Evolutionary conservation across 64 coral and sea anemone genomes (phyloP), one percentile per base, ranked within the genome.

Genomic region (Dendronephthya gigantea): DNA sequence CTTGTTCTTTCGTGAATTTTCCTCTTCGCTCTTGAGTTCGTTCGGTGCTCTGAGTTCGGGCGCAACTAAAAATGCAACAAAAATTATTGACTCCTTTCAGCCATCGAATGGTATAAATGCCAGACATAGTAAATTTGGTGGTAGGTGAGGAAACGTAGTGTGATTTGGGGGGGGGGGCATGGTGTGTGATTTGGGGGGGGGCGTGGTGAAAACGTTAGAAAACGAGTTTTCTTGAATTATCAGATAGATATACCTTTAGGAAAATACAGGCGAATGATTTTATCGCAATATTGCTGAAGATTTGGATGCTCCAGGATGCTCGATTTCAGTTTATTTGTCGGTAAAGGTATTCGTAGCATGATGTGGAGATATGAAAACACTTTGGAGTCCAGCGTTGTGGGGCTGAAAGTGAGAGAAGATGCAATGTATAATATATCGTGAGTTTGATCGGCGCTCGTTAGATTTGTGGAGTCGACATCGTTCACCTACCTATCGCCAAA

Each of bases 321-420:
- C 2, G 9, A 16, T 39, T 79, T 79, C 30, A 79, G 72, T 79
- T 79, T 79, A 79, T 79, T 79, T 79, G 19, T 79, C 10, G 72
- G 72, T 35, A 79, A 34, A 29, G 72, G 72, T 36, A 39, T 39
- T 16, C 37, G 34, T 10, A 79, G 29, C 15, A 79, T 35, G 12
- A 79, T 39, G 10, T 10, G 19, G 4, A 79, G 28, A 34, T 30
- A 79, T 19, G 72, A 34, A 28, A 79, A 29, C 72, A 79, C 72
- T 79, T 79, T 79, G 72, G 72, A 79, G 28, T 79, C 72, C 27
- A 79, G 72, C 37, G 72, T 79, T 36, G 72, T 79, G 6, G 72
- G 72, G 32, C 72, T 79, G 25, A 23, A 79, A 36, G 6, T 4
- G 29, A 29, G 29, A 39, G 36, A n/a, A 39, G 36, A 79, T 5